Evolutionary conservation across 2,797 vertebrate genomes (phyloP).

Genomic region (Macropus fuliginosus): DNA sequence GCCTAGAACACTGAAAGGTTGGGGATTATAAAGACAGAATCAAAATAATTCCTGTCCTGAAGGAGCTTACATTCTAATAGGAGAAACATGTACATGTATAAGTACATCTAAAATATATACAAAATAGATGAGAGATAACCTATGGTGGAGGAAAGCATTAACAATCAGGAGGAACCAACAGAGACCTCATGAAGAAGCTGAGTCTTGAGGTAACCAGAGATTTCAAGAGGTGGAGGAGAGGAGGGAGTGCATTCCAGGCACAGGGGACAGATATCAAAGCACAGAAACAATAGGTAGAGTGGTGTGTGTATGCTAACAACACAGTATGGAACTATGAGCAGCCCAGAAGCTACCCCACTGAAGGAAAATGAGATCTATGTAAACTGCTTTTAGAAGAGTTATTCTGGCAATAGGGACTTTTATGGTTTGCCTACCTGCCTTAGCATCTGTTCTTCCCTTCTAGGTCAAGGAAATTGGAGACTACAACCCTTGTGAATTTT

Average conservation of each 20-base stretch:
- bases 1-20: background rate
- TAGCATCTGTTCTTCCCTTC: background rate
- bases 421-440: background rate
- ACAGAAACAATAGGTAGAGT: background rate
- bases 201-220: background rate
- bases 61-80: constrained; percentile 17
- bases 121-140: background rate
- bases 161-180: background rate
- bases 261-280: background rate
- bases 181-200: background rate
- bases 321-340: background rate
- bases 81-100: background rate
- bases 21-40: constrained; percentile 21
- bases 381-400: background rate
- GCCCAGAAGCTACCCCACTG: background rate
- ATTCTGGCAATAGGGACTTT: background rate
- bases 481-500: background rate
- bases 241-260: background rate
- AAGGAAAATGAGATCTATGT: background rate
- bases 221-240: background rate
- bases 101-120: background rate
- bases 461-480: background rate
- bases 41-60: background rate
- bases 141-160: background rate
- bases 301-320: background rate